phyloP scores from a whole-genome alignment of 2,797 vertebrate species.

The Sebastolobus altivelis region DNA sequence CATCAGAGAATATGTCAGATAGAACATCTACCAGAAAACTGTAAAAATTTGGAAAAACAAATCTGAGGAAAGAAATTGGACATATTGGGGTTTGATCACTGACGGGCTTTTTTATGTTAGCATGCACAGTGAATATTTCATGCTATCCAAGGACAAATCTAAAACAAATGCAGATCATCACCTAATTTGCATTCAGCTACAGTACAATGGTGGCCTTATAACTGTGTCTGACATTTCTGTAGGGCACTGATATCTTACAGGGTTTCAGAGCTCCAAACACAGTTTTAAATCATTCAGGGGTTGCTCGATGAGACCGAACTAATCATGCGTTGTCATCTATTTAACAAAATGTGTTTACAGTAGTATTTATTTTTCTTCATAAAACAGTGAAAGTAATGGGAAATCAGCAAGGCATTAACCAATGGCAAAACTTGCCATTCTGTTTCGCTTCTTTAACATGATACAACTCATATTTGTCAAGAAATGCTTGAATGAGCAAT shows the following conservation, averaged over 20 bases:
- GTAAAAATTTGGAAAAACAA: background rate
- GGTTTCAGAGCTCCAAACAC: conserved; percentile 35
- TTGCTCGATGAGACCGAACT: conserved; percentile 48
- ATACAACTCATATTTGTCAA: background rate
- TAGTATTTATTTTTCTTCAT: background rate
- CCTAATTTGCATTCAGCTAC: conserved; percentile 49
- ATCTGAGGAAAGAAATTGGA: background rate
- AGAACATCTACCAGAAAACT: background rate
- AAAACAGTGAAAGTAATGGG: background rate
- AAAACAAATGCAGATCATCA: conserved; percentile 20
- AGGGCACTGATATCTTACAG: conserved; percentile 42
- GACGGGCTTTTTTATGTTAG: background rate
- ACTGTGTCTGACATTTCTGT: conserved; percentile 60
- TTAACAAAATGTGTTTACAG: conserved; percentile 34
- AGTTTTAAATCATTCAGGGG: conserved; percentile 37
- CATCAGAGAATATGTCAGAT: background rate
- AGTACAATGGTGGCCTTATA: conserved; percentile 17
- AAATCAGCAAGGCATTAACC: background rate
- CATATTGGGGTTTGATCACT: background rate
- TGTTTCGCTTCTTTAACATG: background rate
- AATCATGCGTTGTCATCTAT: conserved; percentile 28
- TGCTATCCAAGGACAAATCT: conserved; percentile 8
- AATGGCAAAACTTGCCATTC: background rate
- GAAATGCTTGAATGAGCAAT: conserved; percentile 6
- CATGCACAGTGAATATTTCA: background rate